phyloP scores from a whole-genome alignment of 2,113 vertebrate genomes.

The Carassius carassius region DNA sequence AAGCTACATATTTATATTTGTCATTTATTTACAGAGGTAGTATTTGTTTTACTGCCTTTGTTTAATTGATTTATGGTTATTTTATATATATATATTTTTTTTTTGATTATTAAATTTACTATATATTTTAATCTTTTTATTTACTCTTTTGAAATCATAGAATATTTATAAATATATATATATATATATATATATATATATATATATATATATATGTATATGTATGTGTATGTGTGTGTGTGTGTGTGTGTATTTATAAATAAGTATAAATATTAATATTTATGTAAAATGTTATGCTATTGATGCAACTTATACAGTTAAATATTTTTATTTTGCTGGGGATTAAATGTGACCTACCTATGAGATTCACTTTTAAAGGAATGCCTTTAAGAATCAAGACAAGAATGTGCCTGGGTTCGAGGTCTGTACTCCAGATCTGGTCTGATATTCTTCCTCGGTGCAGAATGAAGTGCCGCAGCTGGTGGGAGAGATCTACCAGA shows the following conservation, averaged over 20 bases:
- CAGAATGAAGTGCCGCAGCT: slow-evolving; percentile 95
- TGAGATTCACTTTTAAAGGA: background rate
- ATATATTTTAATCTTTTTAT: too few relatives aligned
- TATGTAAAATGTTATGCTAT: too few relatives aligned
- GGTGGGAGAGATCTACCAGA: slow-evolving; percentile 98
- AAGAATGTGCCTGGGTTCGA: background rate
- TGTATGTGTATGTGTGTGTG: too few relatives aligned
- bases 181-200: too few relatives aligned
- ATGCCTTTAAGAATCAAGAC: background rate
- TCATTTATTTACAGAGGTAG: background rate
- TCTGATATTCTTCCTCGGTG: background rate
- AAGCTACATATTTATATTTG: background rate
- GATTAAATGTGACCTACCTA: background rate
- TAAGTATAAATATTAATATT: too few relatives aligned
- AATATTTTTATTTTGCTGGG: background rate
- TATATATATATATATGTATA: too few relatives aligned
- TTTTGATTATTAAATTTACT: background rate
- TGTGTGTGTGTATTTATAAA: too few relatives aligned
- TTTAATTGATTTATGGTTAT: background rate
- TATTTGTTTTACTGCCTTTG: background rate
- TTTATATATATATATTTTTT: background rate
- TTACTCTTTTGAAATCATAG: too few relatives aligned
- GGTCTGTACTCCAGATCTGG: background rate
- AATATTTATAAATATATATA: too few relatives aligned
- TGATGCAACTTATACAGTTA: too few relatives aligned